Base-by-base conservation (phyloP, 2,113 vertebrate species). In the Carassius auratus region DNA sequence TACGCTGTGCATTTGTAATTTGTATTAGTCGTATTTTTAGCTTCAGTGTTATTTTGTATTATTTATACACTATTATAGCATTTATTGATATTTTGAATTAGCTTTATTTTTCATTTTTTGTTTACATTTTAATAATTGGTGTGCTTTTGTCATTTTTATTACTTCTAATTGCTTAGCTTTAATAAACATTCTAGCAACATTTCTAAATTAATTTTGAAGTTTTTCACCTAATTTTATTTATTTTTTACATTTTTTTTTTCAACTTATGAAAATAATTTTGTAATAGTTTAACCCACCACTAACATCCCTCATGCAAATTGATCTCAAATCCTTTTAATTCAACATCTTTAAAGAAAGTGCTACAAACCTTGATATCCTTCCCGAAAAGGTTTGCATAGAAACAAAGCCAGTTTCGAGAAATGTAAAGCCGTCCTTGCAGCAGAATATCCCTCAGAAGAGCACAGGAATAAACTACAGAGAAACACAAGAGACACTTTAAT, bases 341-440 rank as follows among this genome's bases (percentile, higher is more conserved):
- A 19, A 57, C 55, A 26, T 26, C 0, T 9, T 3, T 52, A 33
- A 17, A 68, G 30, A 68, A 30, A 66, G 13, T 13, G 2, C 6
- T 9, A 69, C 45, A 82, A 93, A 99, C 98, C 97, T 99, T 99
- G 90, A 99, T 96, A 91, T 99, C 97, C 90, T 97, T 98, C 90
- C 97, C 97, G 0, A 99, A 99, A 89, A 99, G 96, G 94, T 97
- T 98, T 88, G 97, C 97, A 0, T 98, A 96, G 94, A 99, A 99
- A 92, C 98, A 99, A 90, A 99, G 94, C 98, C 98, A 99, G 93
- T 98, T 97, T 88, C 96, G 95, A 74, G 98, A 99, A 90, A 99
- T 99, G 92, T 98, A 99, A 86, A 99, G 97, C 2, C 98, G 95
- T 9, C 98, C 98, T 88, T 99, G 98, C 48, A 99, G 95, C 23